Evolutionary conservation across 1,140 invertebrate species (phyloP), one percentile per base, ranked within the genome.

Genomic region (Telenomus remus): DNA sequence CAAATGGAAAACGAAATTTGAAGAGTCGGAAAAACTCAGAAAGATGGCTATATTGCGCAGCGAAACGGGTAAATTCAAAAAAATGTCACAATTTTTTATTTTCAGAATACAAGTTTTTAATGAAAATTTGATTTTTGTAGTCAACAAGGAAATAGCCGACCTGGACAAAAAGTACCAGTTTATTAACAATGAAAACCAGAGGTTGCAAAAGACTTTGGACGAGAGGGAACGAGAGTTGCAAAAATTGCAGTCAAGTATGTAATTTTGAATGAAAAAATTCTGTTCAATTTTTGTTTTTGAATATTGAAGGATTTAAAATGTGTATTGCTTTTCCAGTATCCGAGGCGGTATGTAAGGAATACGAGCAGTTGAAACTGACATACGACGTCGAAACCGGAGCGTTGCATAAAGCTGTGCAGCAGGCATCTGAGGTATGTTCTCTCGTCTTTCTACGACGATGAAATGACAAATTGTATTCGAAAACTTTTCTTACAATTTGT

Each of bases 351-450:
- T 93, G 91, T 81, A 91, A 90, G 49, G 93, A 94, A 80, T 94
- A 94, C 82, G 92, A 93, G 76, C 91, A 92, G 80, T 85, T 94
- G 1, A 92, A 92, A 79, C 91, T 91, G 78, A 90, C 92, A 84
- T 92, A 93, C 83, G 92, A 94, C 57, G 89, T 93, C 15, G 92
- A 94, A 77, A 91, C 91, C 0, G 90, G 90, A 11, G 92, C 92
- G 12, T 92, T 93, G 91, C 90, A 93, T 63, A 88, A 89, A 81
- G 89, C 89, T 19, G 89, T 90, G 87, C 86, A 89, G 75, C 85
- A 88, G 69, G 89, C 89, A 12, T 86, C 89, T 12, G 83, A 89
- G 84, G 89, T 90, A 85, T 51, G 27, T 48, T 44, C n/a, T n/a
- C n/a, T n/a, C n/a, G n/a, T 11, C 19, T 43, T 16, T 54, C 16